Evolutionary conservation across 2,888 invertebrate genomes (phyloP).

Genomic region (Machimus rusticus): DNA sequence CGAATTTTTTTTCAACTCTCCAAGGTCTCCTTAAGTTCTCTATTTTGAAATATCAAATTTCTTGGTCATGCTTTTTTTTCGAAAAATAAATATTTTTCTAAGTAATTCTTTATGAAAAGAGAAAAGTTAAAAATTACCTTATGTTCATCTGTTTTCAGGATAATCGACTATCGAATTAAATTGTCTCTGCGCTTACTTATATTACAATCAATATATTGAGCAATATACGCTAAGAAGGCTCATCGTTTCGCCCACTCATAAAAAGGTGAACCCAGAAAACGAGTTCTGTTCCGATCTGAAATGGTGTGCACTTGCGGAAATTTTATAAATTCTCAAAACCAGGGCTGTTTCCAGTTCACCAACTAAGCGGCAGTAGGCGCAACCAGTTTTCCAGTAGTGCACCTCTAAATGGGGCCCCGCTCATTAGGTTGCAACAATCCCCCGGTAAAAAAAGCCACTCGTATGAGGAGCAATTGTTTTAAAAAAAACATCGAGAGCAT

Average conservation of each 20-base stretch:
- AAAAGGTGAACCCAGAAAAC: background rate
- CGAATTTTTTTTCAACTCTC: too few relatives aligned
- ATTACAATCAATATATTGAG: background rate
- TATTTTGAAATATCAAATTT: too few relatives aligned
- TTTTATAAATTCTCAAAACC: background rate
- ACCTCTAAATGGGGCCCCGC: background rate
- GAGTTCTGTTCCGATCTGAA: background rate
- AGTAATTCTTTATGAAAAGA: too few relatives aligned
- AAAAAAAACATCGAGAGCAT: background rate
- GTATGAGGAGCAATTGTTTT: background rate
- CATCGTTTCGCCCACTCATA: background rate
- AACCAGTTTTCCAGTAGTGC: background rate
- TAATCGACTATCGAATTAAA: too few relatives aligned
- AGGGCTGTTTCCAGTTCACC: background rate
- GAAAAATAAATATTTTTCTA: too few relatives aligned
- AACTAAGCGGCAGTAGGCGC: background rate
- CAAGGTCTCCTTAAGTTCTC: too few relatives aligned
- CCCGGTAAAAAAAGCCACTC: background rate
- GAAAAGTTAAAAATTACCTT: too few relatives aligned
- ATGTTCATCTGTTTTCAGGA: too few relatives aligned
- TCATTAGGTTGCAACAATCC: background rate
- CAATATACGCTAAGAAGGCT: background rate
- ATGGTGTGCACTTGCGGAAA: background rate
- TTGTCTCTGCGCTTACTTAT: background rate
- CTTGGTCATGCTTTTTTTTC: too few relatives aligned